These are phyloP conservation scores for Corella eumyota DNA, from an alignment of 23 tunicate species.

Conservation along the genomic window DNA sequence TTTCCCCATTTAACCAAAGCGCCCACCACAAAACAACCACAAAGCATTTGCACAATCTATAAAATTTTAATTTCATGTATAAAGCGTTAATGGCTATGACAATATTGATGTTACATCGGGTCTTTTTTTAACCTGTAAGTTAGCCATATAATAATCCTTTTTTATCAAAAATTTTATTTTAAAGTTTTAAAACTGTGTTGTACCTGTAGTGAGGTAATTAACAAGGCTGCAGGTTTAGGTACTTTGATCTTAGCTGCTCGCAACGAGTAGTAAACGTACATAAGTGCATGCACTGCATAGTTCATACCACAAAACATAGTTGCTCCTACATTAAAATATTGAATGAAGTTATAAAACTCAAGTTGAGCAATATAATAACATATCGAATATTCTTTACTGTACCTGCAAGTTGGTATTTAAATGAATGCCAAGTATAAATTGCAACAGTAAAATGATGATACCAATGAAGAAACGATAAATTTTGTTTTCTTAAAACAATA, in stretches of 20 bases:
- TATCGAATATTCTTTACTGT: no score
- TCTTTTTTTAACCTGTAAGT: no score
- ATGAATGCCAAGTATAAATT: slow-evolving; percentile 51
- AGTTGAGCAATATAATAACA: no score
- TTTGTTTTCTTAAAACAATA: slow-evolving; percentile 65
- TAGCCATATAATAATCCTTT: no score
- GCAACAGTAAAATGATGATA: slow-evolving; percentile 82
- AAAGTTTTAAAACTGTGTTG: no score
- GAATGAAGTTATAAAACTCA: no score
- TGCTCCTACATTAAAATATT: slow-evolving; percentile 61
- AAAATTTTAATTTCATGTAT: no score
- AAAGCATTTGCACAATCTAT: slow-evolving; percentile 75
- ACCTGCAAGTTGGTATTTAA: no score
- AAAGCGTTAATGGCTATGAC: no score
- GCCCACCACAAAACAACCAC: slow-evolving; percentile 37
- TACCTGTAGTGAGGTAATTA: slow-evolving; percentile 64
- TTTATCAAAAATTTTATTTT: no score
- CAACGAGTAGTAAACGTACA: slow-evolving; percentile 80
- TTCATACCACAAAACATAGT: slow-evolving; percentile 49
- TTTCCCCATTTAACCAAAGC: slow-evolving; percentile 14
- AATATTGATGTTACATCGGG: no score
- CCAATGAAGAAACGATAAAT: slow-evolving; percentile 75
- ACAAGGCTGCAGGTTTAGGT: slow-evolving; percentile 19
- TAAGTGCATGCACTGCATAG: slow-evolving; percentile 56
- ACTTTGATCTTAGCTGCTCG: slow-evolving; percentile 48